Base-by-base conservation (phyloP, 2,888 invertebrate species). In the Torymus auratus region DNA sequence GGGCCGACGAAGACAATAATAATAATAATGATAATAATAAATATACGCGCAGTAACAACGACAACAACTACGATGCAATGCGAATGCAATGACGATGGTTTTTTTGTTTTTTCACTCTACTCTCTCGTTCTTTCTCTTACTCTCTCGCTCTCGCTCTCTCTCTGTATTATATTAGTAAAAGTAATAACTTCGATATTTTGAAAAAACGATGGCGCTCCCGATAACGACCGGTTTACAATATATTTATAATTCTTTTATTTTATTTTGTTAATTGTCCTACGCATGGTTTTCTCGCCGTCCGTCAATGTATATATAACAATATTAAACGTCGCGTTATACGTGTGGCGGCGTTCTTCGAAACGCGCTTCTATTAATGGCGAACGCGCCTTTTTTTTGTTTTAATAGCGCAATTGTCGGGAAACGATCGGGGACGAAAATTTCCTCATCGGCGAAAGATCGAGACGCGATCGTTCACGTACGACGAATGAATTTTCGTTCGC, bases 41-140 rank as follows among this genome's bases (percentile, higher is more conserved):
- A 61, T 65, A 17, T 75, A 72, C 65, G 70, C 74, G 61, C 65
- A 75, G 28, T 73, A 72, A 72, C 70, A 81, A 78, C 70, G 81
- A 81, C 74, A 73, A 70, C 75, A 75, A 74, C 55, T 74, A 70
- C 55, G 64, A 80, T 77, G 69, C 64, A 73, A 69, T 77, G 72
- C 52, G 28, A 73, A 73, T 71, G 58, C 61, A 70, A 72, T 74
- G 61, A 53, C 62, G 64, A 68, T 77, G 60, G 7, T 41, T 41
- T 41, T 41, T 41, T 41, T 41, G 20, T 41, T 5, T 41, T 41
- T 41, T 41, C 41, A 41, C 7, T 41, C 41, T 41, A 41, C 41
- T 41, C 41, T 41, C 41, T 41, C 7, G 28, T 7, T 41, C 41
- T 41, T 1, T 41, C 41, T 41, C 28, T 3, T 4, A 0, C 28